Percentiles rank a stretch among this genome's conserved stretches.
Evolutionary conservation across 2,113 vertebrate genomes (phyloP).

Genomic region (Pholis gunnellus): DNA sequence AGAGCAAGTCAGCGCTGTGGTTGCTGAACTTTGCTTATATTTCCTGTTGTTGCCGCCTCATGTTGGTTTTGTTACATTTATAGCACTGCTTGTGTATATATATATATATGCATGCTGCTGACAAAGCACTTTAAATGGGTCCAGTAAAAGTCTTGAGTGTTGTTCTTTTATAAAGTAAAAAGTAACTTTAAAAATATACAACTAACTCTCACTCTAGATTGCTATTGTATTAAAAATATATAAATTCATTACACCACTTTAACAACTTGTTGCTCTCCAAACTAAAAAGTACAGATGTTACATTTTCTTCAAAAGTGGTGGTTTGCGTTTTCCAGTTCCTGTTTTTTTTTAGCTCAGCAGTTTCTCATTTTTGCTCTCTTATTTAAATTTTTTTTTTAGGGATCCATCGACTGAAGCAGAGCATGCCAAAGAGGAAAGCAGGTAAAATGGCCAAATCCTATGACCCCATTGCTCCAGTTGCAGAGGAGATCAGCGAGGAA

Average conservation of each 20-base stretch:
- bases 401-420: slow-evolving; percentile 96
- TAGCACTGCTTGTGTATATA: background rate
- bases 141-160: background rate
- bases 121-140: background rate
- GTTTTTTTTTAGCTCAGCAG: background rate
- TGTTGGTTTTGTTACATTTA: slow-evolving; percentile 3
- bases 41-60: slow-evolving; percentile 28
- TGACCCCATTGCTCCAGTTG: slow-evolving; percentile 96
- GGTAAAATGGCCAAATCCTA: slow-evolving; percentile 95
- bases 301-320: too few species aligned
- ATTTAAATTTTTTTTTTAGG: slow-evolving; percentile 76
- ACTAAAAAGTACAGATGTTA: too few species aligned
- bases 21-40: background rate
- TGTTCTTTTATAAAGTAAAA: too few species aligned
- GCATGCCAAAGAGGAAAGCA: slow-evolving; percentile 91
- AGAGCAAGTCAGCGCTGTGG: background rate
- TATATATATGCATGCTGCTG: background rate
- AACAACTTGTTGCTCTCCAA: too few species aligned
- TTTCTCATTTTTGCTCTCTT: background rate
- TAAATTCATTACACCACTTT: too few species aligned
- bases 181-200: background rate
- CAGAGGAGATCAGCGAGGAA: slow-evolving; percentile 95
- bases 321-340: too few species aligned
- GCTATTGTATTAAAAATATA: background rate
- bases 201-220: background rate